Conservation (phyloP, 2,797 vertebrate species). For the Vultur gryphus region DNA sequence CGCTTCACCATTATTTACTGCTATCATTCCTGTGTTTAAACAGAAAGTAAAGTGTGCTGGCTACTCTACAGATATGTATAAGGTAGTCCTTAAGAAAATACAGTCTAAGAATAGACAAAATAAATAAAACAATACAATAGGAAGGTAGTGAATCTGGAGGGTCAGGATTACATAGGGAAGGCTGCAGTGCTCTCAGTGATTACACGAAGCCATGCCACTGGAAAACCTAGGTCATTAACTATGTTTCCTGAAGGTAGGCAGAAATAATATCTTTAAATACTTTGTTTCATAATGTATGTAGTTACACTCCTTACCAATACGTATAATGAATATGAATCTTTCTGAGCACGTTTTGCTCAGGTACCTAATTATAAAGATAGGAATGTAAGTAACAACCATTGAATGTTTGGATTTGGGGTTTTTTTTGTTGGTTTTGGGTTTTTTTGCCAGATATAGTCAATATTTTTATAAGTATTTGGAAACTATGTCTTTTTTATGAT, state of each 20-base stretch:
- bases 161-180: accelerated
- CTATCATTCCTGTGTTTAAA: neutral
- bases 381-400: neutral
- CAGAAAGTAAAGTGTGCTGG: neutral
- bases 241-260: neutral
- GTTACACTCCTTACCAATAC: neutral
- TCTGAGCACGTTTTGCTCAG: neutral
- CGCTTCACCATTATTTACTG: neutral
- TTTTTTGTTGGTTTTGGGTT: neutral
- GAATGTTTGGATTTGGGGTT: neutral
- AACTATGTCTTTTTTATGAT: neutral
- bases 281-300: neutral
- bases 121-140: neutral
- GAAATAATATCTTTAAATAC: neutral
- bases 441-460: neutral
- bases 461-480: neutral
- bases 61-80: neutral
- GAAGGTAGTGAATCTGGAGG: neutral
- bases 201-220: neutral
- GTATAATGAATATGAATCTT: neutral
- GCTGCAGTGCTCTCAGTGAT: neutral
- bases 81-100: neutral
- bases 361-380: neutral
- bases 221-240: neutral
- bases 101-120: neutral